Evolutionary conservation across 2,113 vertebrate genomes (phyloP), one percentile per base, ranked within the genome.

Genomic region (Acinonyx jubatus): DNA sequence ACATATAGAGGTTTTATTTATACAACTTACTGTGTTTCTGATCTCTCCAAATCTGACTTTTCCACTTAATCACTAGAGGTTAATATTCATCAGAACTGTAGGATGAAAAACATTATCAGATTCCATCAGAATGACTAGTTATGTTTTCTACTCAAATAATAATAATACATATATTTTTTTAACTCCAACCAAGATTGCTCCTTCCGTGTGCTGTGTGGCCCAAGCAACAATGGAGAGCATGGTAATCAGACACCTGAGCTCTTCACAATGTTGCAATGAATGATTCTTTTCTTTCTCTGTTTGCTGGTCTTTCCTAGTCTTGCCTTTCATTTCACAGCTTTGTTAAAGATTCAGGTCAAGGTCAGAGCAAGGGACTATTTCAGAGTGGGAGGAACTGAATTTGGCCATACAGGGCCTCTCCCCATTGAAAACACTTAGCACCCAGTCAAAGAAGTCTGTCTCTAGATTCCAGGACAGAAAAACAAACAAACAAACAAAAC

Each of bases 171-270:
- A 45, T 9, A 45, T 91, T 97, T 94, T 94, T 97, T 98, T 73
- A 98, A 98, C 95, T 91, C 68, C 97, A 98, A 91, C 94, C 89
- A 82, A 97, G 83, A 86, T 97, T 98, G 74, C 80, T 96, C 94
- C 97, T 98, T 97, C 96, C 89, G 61, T 92, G 97, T 91, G 36
- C 89, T 94, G 88, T 94, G 88, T 74, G 21, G 69, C 41, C 69
- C 95, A 98, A 97, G 86, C 92, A 95, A 88, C 84, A 97, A 92
- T 92, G 73, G 63, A 92, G 94, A 97, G 73, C 82, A 27, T 97
- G 85, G 96, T 95, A 94, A 98, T 61, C 45, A 79, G 97, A 96
- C 48, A 83, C 92, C 82, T 76, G 41, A 66, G 69, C 50, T 87
- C 76, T 94, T 71, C 86, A 84, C 66, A 97, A 61, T 69, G 96